A percentile compares a stretch with the other conserved stretches of the same genome.
These are phyloP conservation scores for Philereme transversata DNA, from an alignment of 2,888 invertebrate genomes.

Conservation along the genomic window DNA sequence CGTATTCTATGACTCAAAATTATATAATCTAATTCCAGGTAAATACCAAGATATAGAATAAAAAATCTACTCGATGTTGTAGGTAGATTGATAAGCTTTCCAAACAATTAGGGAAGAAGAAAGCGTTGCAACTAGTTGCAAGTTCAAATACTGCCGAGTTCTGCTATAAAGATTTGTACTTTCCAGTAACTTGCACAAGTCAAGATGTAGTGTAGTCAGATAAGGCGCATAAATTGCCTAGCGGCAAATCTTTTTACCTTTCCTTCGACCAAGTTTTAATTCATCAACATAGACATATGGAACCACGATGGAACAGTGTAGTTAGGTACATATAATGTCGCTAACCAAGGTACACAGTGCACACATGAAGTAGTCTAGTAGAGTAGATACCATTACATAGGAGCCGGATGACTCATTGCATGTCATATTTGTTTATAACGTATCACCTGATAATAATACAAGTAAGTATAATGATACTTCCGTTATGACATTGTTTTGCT, in stretches of 20 bases:
- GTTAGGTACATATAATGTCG: no score
- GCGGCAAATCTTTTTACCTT: neutral
- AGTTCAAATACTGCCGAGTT: slow-evolving; percentile 1
- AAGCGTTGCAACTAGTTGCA: slow-evolving; percentile 32
- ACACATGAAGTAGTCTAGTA: neutral
- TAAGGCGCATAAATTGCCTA: no score
- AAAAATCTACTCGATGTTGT: slow-evolving; percentile 7
- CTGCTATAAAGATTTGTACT: slow-evolving; percentile 3
- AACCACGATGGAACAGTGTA: neutral
- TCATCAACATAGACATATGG: neutral
- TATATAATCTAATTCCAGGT: neutral
- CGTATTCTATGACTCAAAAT: no score
- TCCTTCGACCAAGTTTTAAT: neutral
- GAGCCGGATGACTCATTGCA: slow-evolving; percentile 17
- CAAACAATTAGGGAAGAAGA: slow-evolving; percentile 32
- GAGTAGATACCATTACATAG: neutral
- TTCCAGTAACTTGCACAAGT: neutral
- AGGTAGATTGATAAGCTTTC: slow-evolving; percentile 25
- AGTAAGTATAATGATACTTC: slow-evolving; percentile 42
- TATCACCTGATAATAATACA: slow-evolving; percentile 35
- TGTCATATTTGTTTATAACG: slow-evolving; percentile 24
- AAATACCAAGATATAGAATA: neutral
- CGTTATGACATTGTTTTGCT: slow-evolving; percentile 48
- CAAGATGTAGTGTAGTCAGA: neutral
- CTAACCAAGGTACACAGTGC: neutral